A percentile compares a stretch with the other conserved stretches of the same genome.
Conservation (phyloP, 2,797 vertebrate genomes). For the Pterois miles region DNA sequence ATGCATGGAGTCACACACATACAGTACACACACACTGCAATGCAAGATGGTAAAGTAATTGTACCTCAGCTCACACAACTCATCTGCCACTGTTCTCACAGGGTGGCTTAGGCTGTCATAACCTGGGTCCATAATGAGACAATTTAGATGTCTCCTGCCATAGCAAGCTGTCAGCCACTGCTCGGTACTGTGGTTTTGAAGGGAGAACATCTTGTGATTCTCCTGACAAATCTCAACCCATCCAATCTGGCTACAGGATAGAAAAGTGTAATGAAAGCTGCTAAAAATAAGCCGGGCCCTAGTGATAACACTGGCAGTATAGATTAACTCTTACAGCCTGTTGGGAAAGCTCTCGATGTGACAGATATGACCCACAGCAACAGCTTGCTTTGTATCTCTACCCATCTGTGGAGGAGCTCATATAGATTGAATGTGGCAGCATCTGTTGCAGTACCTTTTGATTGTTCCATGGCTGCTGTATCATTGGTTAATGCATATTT, state of each 20-base stretch:
- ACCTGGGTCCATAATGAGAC: constrained; percentile 81
- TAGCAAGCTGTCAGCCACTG: constrained; percentile 72
- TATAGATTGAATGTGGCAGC: constrained; percentile 30
- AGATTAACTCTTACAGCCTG: constrained; percentile 74
- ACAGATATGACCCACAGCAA: constrained; percentile 48
- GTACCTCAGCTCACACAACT: constrained; percentile 70
- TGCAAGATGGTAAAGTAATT: constrained; percentile 71
- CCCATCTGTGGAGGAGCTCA: constrained; percentile 29
- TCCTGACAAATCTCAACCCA: constrained; percentile 73
- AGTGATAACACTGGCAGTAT: constrained; percentile 71
- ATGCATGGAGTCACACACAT: constrained; percentile 15
- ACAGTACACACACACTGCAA: constrained; percentile 33
- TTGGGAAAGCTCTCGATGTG: constrained; percentile 40
- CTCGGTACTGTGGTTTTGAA: constrained; percentile 57
- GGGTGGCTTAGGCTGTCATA: constrained; percentile 74
- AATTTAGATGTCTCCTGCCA: constrained; percentile 82
- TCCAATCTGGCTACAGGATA: constrained; percentile 69
- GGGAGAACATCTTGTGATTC: constrained; percentile 69
- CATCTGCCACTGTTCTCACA: constrained; percentile 59
- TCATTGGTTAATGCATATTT: constrained; percentile 65
- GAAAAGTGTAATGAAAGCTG: constrained; percentile 79
- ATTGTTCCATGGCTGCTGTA: constrained; percentile 60
- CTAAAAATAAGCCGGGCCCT: constrained; percentile 79
- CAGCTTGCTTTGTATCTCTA: constrained; percentile 37
- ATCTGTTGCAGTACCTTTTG: constrained; percentile 56